Conservation (phyloP, 2,888 invertebrate species). For the Cylloceria caligata region DNA sequence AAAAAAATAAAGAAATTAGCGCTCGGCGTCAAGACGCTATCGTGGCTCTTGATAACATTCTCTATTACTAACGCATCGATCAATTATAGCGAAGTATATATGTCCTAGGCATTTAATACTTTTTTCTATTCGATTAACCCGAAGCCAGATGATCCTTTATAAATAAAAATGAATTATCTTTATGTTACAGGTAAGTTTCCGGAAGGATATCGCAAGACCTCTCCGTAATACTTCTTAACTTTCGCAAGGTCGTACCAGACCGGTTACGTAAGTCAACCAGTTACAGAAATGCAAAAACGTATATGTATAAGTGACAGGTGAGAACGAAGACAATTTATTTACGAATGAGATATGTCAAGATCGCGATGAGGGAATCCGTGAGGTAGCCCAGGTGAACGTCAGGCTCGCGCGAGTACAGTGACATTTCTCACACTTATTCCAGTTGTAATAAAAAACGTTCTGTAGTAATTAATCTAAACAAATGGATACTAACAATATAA, state of each 20-base stretch:
- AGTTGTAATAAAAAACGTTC: background rate
- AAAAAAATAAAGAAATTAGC: background rate
- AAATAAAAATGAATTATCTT: conserved; percentile 4
- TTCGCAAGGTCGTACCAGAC: conserved; percentile 45
- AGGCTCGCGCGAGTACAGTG: background rate
- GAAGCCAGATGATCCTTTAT: background rate
- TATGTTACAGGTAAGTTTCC: conserved; percentile 64
- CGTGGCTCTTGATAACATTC: no score
- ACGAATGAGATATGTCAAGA: background rate
- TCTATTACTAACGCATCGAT: no score
- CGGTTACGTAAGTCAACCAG: conserved; percentile 61
- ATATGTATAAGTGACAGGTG: conserved; percentile 31
- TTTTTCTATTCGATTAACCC: no score
- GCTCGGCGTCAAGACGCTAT: no score
- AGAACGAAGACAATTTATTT: conserved; percentile 35
- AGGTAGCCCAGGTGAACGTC: background rate
- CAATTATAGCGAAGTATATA: no score
- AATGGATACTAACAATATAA: no score
- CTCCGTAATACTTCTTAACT: conserved; percentile 33
- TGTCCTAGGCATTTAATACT: no score
- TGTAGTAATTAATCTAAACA: background rate
- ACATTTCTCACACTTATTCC: background rate
- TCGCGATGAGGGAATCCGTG: background rate
- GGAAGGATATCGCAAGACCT: conserved; percentile 45
- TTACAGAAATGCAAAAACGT: conserved; percentile 34